Conservation (phyloP, 2,113 vertebrate species). For the Picathartes gymnocephalus region DNA sequence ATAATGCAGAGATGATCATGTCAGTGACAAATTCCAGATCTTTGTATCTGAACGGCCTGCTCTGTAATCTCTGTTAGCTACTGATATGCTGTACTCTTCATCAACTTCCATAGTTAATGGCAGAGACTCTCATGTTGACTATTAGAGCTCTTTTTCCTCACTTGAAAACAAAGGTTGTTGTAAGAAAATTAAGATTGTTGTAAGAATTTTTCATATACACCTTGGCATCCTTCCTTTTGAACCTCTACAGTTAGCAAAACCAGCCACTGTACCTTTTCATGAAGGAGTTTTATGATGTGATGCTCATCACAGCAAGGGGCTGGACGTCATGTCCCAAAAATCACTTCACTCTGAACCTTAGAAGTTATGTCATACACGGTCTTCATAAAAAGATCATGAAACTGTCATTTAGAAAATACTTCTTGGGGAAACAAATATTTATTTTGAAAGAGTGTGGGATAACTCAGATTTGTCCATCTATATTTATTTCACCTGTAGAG, state of each 20-base stretch:
- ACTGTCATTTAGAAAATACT: not conserved
- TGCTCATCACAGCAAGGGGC: not conserved
- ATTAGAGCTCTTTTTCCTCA: not conserved
- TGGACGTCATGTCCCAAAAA: not conserved
- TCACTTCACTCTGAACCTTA: not conserved
- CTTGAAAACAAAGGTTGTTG: not conserved
- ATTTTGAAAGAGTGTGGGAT: not conserved
- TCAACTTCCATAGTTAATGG: not conserved
- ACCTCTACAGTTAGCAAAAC: rapidly evolving
- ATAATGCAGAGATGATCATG: not conserved
- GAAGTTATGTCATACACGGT: not conserved
- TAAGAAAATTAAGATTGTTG: not conserved
- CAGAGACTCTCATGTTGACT: not conserved
- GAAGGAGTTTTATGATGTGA: not conserved
- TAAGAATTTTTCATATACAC: not conserved
- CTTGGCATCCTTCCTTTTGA: not conserved
- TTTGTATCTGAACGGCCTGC: not conserved
- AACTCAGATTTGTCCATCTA: not conserved
- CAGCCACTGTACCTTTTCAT: not conserved
- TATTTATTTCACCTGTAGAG: not conserved
- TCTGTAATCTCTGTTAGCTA: not conserved
- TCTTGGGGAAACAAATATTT: not conserved
- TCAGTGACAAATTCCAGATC: not conserved
- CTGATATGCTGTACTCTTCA: not conserved
- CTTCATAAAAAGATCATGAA: not conserved